Conservation (phyloP, 2,113 vertebrate genomes). For the Coregonus clupeaformis region DNA sequence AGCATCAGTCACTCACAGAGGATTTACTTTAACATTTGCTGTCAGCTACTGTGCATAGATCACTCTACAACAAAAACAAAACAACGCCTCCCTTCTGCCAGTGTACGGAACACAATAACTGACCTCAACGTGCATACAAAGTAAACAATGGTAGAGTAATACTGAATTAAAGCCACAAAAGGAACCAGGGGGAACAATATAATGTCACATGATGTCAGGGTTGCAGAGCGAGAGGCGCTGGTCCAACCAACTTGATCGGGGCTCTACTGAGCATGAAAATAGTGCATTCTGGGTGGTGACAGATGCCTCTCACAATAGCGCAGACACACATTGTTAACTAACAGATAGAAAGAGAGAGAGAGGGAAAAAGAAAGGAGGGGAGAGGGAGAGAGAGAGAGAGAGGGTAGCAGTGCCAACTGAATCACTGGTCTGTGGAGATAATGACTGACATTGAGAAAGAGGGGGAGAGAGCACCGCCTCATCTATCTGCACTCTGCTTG, state of each 20-base stretch:
- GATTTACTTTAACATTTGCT: not conserved
- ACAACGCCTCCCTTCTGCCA: not conserved
- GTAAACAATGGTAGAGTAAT: not conserved
- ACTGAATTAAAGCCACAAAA: not conserved
- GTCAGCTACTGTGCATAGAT: not conserved
- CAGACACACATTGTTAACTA: not conserved
- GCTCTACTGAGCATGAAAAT: not conserved
- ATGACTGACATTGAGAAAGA: slow-evolving; percentile 21
- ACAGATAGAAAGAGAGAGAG: not conserved
- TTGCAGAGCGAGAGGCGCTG: not conserved
- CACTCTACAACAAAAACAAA: not conserved
- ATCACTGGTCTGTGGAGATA: slow-evolving; percentile 26
- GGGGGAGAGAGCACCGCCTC: not conserved
- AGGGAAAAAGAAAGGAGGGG: not conserved
- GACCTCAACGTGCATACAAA: not conserved
- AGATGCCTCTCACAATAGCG: slow-evolving; percentile 1
- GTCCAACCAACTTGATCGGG: not conserved
- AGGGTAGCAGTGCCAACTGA: not conserved
- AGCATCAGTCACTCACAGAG: not conserved
- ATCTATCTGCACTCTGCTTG: not conserved
- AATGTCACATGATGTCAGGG: not conserved
- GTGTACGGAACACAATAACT: not conserved
- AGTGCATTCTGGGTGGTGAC: slow-evolving; percentile 5
- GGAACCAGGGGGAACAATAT: not conserved
- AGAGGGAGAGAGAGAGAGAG: not conserved